Conservation (phyloP, 30 jellyfish, hydroid and myxozoan species). For the Aurelia aurita region DNA sequence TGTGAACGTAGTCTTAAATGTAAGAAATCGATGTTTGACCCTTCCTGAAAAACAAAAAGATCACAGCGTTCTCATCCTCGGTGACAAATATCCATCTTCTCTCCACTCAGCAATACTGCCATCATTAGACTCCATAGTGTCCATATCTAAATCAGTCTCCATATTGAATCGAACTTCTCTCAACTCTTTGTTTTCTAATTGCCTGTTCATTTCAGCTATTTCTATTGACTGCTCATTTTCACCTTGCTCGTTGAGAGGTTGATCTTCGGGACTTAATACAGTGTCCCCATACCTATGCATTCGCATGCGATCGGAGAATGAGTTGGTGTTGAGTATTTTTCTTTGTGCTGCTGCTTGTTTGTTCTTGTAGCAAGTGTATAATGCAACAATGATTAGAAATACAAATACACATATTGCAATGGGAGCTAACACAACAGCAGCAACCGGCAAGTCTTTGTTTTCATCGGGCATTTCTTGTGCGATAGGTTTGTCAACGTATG, state of each 20-base stretch:
- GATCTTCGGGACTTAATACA: neutral
- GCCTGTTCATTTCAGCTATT: neutral
- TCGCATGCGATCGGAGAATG: conserved; percentile 25
- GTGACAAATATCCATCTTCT: no score
- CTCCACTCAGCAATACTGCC: no score
- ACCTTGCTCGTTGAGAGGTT: neutral
- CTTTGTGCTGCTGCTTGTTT: conserved; percentile 23
- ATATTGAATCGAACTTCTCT: conserved; percentile 26
- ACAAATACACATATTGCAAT: conserved; percentile 28
- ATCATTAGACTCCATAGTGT: neutral
- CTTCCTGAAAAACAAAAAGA: no score
- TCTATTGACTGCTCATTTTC: neutral
- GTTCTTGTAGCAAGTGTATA: conserved; percentile 40
- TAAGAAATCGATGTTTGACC: no score
- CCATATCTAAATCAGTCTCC: conserved; percentile 19
- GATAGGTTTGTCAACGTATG: neutral
- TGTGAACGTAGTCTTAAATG: no score
- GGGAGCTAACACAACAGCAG: conserved; percentile 53
- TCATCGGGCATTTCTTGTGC: neutral
- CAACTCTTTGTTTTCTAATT: neutral
- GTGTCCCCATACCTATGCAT: conserved; percentile 32
- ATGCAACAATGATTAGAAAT: conserved; percentile 5
- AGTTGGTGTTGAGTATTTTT: neutral
- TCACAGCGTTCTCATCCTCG: no score
- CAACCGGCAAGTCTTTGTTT: conserved; percentile 27